Evolutionary conservation across 2,888 invertebrate genomes (phyloP), one percentile per base, ranked within the genome.

Genomic region (Nomada fabriciana): DNA sequence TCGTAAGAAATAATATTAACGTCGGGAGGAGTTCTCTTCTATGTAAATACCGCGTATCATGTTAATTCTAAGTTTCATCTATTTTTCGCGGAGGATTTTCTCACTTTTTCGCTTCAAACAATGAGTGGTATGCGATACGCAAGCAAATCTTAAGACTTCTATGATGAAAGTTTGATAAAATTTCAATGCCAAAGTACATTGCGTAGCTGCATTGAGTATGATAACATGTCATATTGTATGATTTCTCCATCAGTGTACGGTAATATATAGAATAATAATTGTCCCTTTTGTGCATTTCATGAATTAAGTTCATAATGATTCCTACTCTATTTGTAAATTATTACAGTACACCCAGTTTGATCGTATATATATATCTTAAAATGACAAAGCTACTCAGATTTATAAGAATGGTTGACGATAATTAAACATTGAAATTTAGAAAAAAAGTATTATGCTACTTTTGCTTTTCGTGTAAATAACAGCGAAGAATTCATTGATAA

Each of bases 121-220:
- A 81, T 79, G 70, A 85, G 69, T 78, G 87, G 69, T 83, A 82
- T 72, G 83, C 79, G 63, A 77, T 70, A 80, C 84, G 86, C 83
- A 82, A 88, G 36, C 36, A 47, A 47, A 87, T 84, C 85, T 80
- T 82, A 85, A 88, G 82, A 90, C 90, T 90, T 88, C 89, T 88
- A 87, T 47, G 47, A 89, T 77, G 55, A 73, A 67, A 80, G 86
- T 89, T 87, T 85, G 89, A 90, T 88, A 89, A 89, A 88, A 88
- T 89, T 92, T 91, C 89, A 89, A 91, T 91, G 91, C 91, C 92
- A 92, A 92, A 92, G 91, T 91, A 89, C 89, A 88, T 89, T 86
- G 84, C 86, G 61, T 73, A 73, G 76, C 61, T 50, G 76, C 73
- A 36, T 70, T 59, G 29, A 55, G 43, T 79, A 74, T 47, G 29